A percentile compares a stretch with the other conserved stretches of the same genome.
These are phyloP conservation scores for Halictus rubicundus DNA, from an alignment of 1,140 invertebrate species.

Conservation along the genomic window DNA sequence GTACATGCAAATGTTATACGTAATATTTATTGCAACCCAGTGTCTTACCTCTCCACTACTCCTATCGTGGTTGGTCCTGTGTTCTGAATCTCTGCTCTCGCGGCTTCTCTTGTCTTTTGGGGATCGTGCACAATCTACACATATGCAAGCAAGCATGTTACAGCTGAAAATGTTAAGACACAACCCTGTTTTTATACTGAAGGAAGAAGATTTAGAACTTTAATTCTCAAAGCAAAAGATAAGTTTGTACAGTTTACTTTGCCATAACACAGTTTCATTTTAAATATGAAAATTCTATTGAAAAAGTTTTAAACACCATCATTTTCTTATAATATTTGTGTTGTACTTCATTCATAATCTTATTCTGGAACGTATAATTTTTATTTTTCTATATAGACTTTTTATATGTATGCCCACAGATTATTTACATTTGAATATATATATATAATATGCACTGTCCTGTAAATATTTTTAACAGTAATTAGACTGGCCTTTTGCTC, in stretches of 20 bases:
- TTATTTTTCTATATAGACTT: no score
- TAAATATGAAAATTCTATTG: slow-evolving; percentile 5
- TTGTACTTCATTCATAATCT: no score
- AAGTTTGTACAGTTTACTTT: slow-evolving; percentile 27
- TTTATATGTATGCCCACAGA: no score
- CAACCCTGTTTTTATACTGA: slow-evolving; percentile 70
- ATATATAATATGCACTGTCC: no score
- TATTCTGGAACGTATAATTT: no score
- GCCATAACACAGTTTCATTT: slow-evolving; percentile 17
- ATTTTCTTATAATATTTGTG: not conserved
- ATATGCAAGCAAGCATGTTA: slow-evolving; percentile 75
- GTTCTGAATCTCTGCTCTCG: slow-evolving; percentile 89
- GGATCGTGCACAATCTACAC: slow-evolving; percentile 88
- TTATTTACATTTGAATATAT: no score
- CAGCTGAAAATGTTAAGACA: slow-evolving; percentile 75
- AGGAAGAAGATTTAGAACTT: slow-evolving; percentile 46
- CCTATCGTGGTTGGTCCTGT: slow-evolving; percentile 92
- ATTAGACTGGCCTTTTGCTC: no score
- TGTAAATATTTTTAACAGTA: no score
- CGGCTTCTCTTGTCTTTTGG: slow-evolving; percentile 91
- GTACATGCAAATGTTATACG: no score
- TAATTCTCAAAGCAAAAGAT: slow-evolving; percentile 50
- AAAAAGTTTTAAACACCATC: not conserved
- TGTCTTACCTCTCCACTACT: slow-evolving; percentile 86
- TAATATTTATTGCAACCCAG: no score